These are phyloP conservation scores for Anneissia japonica DNA, from an alignment of 35 echinoderm and acorn worm genomes.

Conservation along the genomic window DNA sequence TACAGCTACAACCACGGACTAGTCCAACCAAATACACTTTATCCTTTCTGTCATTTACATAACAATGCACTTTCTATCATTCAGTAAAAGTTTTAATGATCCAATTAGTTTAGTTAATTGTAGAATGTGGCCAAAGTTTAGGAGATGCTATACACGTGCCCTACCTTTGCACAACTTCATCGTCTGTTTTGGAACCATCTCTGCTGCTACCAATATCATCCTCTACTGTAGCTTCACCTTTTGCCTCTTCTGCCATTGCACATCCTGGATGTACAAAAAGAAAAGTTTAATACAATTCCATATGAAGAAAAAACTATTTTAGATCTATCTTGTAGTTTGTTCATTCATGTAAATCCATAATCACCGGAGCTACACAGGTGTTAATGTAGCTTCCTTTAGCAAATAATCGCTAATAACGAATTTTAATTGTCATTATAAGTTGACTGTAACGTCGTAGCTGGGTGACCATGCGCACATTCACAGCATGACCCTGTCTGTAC, in stretches of 20 bases:
- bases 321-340: background rate
- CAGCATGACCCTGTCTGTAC: no score
- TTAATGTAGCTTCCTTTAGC: background rate
- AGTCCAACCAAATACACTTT: no score
- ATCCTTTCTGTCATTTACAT: no score
- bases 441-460: background rate
- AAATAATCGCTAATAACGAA: background rate
- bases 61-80: no score
- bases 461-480: no score
- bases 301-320: no score
- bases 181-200: constrained; percentile 91
- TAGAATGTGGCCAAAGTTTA: no score
- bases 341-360: background rate
- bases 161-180: constrained; percentile 98
- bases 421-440: background rate
- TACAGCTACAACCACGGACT: no score
- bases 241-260: constrained; percentile 58
- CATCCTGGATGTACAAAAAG: constrained; percentile 44
- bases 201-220: constrained; percentile 97
- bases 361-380: background rate
- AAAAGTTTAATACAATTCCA: background rate
- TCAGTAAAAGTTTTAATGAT: no score
- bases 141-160: no score
- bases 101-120: no score
- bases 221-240: constrained; percentile 62